Base-by-base conservation (phyloP, 2,797 vertebrate genomes). In the Squalus acanthias region DNA sequence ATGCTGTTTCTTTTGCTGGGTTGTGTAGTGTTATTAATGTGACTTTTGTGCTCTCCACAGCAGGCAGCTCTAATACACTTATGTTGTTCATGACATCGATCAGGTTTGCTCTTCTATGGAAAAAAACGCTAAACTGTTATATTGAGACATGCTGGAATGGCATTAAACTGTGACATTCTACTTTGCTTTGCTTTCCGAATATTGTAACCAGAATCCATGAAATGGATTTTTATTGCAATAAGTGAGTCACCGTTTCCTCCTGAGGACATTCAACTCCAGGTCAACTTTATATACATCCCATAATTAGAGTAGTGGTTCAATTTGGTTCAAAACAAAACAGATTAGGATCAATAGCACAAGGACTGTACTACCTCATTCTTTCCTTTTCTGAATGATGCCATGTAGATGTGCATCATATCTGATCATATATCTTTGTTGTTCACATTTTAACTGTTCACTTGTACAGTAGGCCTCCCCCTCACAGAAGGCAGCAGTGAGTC, bases 101-200 rank as follows among this genome's bases (percentile, higher is more conserved):
- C 50, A 57, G 22, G 4, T 74, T 70, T 72, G 69, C 13, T 57
- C 70, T 95, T 74, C 12, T 60, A 17, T 33, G 8, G 74, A 95
- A 94, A 46, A 57, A 74, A 74, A 15, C 67, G 65, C 46, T 72
- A 95, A 17, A 33, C 94, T 76, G 69, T 17, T 95, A n/a, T 29
- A 13, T 53, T 72, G 70, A 95, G 94, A 95, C 29, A 57, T 74
- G 94, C 94, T 95, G 94, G 76, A 76, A n/a, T 95, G 53, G 39
- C 46, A 95, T 74, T 95, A 76, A 95, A 57, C 46, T 15, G 50
- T 74, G 94, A 95, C 50, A 76, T 53, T 60, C 70, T 95, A 74
- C 69, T 74, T 29, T 29, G 6, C 50, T 76, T 95, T 76, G 10
- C 17, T 95, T 72, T 72, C 39, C 24, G 69, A 69, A 95, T 70